Conservation (phyloP, 1,140 invertebrate genomes). For the Drosophila ananassae region DNA sequence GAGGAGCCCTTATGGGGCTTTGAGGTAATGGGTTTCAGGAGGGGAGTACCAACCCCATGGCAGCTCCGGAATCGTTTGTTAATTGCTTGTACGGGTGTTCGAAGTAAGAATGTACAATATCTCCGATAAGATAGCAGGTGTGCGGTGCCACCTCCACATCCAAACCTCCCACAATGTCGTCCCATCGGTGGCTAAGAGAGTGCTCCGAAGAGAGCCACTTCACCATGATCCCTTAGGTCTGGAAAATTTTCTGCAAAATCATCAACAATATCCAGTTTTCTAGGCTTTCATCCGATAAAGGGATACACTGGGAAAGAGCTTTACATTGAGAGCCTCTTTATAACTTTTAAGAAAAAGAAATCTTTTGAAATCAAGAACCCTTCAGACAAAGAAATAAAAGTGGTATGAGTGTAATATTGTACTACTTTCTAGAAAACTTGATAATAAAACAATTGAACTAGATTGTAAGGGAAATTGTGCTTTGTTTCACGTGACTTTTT, state of each 20-base stretch:
- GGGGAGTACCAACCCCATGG: constrained; percentile 11
- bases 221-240: constrained; percentile 9
- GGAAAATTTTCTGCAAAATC: constrained; percentile 7
- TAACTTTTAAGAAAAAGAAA: too few relatives aligned
- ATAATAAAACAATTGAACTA: not conserved
- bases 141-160: constrained; percentile 10
- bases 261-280: constrained; percentile 2
- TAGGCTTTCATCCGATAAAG: not conserved
- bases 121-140: constrained; percentile 61
- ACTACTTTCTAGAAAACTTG: not conserved
- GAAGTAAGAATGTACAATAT: constrained; percentile 72
- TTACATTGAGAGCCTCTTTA: too few relatives aligned
- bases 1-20: not conserved
- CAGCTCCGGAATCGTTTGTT: constrained; percentile 74
- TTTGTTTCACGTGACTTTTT: not conserved
- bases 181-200: constrained; percentile 16
- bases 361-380: not conserved
- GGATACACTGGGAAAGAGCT: not conserved
- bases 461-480: not conserved
- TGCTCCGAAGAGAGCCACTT: not conserved
- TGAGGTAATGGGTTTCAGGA: not conserved
- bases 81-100: constrained; percentile 79
- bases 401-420: not conserved
- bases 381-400: not conserved
- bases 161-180: constrained; percentile 1